Evolutionary conservation across 2,113 vertebrate species (phyloP).

Genomic region (Orthonyx spaldingii): DNA sequence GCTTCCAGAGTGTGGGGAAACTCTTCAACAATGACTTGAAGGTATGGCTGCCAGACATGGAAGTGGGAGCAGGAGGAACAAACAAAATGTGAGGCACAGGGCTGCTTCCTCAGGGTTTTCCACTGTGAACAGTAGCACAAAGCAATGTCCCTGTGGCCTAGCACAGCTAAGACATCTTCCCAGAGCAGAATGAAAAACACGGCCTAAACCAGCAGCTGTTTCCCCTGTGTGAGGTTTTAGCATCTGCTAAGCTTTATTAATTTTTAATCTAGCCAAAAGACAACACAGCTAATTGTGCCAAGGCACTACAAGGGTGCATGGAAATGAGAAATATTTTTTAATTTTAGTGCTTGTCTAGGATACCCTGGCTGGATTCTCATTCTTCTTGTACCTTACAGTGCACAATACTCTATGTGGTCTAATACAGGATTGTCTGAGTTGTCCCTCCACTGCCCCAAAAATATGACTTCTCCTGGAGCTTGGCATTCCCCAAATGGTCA

Average conservation of each 20-base stretch:
- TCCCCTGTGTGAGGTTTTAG: neutral
- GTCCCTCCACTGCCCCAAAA: neutral
- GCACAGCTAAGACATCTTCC: neutral
- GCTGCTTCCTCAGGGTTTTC: neutral
- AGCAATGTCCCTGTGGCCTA: neutral
- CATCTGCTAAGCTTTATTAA: neutral
- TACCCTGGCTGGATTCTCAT: neutral
- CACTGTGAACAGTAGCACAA: neutral
- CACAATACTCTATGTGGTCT: neutral
- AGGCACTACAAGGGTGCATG: neutral
- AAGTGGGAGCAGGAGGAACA: neutral
- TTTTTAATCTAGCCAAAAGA: neutral
- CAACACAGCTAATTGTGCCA: neutral
- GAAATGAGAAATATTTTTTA: neutral
- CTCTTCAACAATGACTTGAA: slow-evolving; percentile 80
- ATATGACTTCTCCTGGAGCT: neutral
- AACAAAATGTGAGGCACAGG: neutral
- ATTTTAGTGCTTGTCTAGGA: neutral
- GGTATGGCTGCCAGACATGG: slow-evolving; percentile 44
- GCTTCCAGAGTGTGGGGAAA: slow-evolving; percentile 72
- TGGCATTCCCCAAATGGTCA: neutral
- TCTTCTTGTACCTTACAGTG: neutral
- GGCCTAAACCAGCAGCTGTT: neutral
- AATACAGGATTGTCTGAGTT: neutral
- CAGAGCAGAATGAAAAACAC: neutral